Conservation (phyloP, 2,888 invertebrate genomes). For the Morpho deidamia region DNA sequence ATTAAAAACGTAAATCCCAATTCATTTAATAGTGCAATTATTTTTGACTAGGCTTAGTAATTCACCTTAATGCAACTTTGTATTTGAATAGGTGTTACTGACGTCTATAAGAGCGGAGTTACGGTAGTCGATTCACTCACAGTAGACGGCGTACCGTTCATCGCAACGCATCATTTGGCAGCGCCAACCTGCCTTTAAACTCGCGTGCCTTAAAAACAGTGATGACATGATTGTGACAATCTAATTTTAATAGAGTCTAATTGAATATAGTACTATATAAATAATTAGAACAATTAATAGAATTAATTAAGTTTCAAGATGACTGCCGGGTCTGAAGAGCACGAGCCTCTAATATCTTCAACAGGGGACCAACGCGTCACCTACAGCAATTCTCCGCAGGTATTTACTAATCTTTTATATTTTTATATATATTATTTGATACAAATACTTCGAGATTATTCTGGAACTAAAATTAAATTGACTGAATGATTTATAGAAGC, state of each 20-base stretch:
- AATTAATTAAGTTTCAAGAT: slow-evolving; percentile 42
- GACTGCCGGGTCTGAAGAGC: slow-evolving; percentile 68
- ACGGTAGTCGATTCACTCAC: background rate
- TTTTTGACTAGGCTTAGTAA: background rate
- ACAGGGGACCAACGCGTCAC: slow-evolving; percentile 65
- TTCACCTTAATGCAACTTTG: background rate
- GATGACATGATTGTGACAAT: background rate
- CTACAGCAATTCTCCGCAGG: slow-evolving; percentile 57
- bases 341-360: slow-evolving; percentile 67
- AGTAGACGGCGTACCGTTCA: background rate
- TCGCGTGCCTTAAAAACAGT: slow-evolving; percentile 1
- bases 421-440: no score
- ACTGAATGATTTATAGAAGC: no score
- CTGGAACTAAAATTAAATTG: no score
- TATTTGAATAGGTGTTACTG: background rate
- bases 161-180: background rate
- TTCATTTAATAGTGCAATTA: no score
- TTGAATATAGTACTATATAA: slow-evolving; percentile 34
- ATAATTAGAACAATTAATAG: background rate
- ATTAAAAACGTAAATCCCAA: no score
- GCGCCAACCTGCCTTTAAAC: background rate
- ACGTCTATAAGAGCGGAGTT: no score
- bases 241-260: slow-evolving; percentile 33
- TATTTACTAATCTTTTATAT: no score
- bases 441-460: no score